Base-by-base conservation (phyloP, 2,888 invertebrate species). In the Colletes collaris region DNA sequence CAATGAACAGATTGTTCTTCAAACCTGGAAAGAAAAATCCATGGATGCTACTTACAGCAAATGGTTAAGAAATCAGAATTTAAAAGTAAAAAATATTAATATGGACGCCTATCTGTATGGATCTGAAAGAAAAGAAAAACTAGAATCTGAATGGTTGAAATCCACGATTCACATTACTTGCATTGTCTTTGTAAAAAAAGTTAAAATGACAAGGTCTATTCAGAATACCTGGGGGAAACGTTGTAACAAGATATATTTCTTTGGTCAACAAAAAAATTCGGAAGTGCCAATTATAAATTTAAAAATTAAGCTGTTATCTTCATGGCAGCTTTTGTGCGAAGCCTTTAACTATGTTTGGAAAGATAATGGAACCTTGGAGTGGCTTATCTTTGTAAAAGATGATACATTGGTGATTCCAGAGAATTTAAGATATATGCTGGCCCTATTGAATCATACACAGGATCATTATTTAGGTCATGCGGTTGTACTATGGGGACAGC, bases 401-500 rank as follows among this genome's bases (percentile, higher is more conserved):
- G 93, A 94, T 80, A 94, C 94, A 27, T 94, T 94, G 91, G 94
- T 94, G 7, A 91, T 95, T 62, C 90, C 94, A 16, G 95, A 95
- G 89, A 95, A 95, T 91, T 90, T 95, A 64, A 91, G 95, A 66
- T 92, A 93, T 79, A 92, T 94, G 75, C 89, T 95, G 3, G 94
- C 94, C 10, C 90, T 93, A 1, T 88, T 94, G 76, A 90, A 94
- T 88, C 87, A 90, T 52, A 89, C 91, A 0, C 84, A 93, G 27
- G 91, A 92, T 2, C 92, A 94, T 91, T 95, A 95, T 92, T 90
- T 95, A 67, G 95, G 95, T 0, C 94, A 95, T 87, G 91, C 94
- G 10, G 93, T 94, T 19, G 90, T 91, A 69, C 93, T 95, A 84
- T 95, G 95, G 95, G 93, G 93, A 44, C 93, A 93, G 63, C 87